phyloP scores from a whole-genome alignment of 2,888 invertebrate species.

The Eristalis tenax region DNA sequence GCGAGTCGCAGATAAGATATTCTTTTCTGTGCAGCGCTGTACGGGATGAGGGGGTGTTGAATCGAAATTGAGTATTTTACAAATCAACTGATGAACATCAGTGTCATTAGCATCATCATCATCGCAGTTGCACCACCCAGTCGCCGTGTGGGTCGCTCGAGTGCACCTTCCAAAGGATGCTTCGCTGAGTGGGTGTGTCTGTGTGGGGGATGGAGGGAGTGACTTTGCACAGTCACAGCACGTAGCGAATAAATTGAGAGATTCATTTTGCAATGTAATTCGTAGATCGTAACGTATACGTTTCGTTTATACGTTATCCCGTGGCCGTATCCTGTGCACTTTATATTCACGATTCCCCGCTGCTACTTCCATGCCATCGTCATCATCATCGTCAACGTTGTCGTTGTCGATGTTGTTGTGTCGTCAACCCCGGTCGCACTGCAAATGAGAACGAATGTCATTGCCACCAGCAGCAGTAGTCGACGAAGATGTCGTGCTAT shows the following conservation, averaged over 20 bases:
- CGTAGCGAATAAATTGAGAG: conserved; percentile 71
- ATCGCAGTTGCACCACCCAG: background rate
- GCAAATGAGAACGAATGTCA: conserved; percentile 65
- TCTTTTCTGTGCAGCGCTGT: background rate
- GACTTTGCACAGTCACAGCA: conserved; percentile 55
- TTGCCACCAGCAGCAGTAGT: conserved; percentile 34
- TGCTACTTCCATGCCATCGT: background rate
- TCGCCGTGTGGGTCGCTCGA: background rate
- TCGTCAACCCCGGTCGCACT: background rate
- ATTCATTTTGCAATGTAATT: conserved; percentile 70
- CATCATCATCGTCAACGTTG: background rate
- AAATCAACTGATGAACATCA: conserved; percentile 48
- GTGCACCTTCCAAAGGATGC: conserved; percentile 19
- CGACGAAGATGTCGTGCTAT: background rate
- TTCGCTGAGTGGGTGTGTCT: background rate
- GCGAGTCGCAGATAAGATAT: background rate
- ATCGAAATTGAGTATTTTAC: conserved; percentile 36
- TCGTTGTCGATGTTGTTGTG: background rate
- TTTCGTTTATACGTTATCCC: conserved; percentile 34
- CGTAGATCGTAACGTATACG: conserved; percentile 56
- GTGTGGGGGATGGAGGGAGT: background rate
- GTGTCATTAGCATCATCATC: conserved; percentile 51
- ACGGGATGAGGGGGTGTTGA: background rate
- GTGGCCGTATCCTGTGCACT: conserved; percentile 48
- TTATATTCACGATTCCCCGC: conserved; percentile 60